Percentiles rank a stretch among this genome's conserved stretches.
These are phyloP conservation scores for Melinopterus prodromus DNA, from an alignment of 2,888 invertebrate species.

Conservation along the genomic window DNA sequence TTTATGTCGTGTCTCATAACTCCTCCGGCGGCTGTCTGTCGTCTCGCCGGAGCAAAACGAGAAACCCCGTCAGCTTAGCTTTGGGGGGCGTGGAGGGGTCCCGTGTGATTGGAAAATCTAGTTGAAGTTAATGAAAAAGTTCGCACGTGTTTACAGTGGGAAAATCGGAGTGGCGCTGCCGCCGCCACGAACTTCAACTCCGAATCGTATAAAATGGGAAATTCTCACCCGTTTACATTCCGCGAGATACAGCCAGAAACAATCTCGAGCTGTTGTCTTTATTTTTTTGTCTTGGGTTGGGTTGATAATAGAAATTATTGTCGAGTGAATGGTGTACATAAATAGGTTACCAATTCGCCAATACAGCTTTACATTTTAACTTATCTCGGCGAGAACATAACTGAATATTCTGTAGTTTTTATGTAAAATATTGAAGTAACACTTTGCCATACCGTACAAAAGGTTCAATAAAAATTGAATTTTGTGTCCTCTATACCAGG, in stretches of 20 bases:
- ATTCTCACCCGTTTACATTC: not conserved
- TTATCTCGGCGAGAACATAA: no score
- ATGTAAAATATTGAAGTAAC: no score
- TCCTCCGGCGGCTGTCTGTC: not conserved
- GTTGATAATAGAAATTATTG: not conserved
- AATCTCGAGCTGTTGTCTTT: not conserved
- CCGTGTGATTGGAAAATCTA: not conserved
- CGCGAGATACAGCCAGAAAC: not conserved
- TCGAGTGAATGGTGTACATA: not conserved
- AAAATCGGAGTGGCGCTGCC: not conserved
- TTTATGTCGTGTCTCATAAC: not conserved
- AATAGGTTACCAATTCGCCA: not conserved
- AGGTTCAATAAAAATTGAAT: no score
- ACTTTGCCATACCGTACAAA: no score
- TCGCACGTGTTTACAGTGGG: not conserved
- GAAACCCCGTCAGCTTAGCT: not conserved
- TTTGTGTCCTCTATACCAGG: no score
- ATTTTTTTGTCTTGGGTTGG: not conserved
- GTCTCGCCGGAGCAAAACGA: not conserved
- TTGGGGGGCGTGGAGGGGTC: not conserved
- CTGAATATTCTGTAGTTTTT: no score
- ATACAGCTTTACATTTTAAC: no score
- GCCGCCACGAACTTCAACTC: not conserved
- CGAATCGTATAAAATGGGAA: not conserved
- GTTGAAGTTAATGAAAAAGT: constrained; percentile 4